Evolutionary conservation across 1,140 invertebrate genomes (phyloP), one percentile per base, ranked within the genome.

Genomic region (Alviniconcha marisindica): DNA sequence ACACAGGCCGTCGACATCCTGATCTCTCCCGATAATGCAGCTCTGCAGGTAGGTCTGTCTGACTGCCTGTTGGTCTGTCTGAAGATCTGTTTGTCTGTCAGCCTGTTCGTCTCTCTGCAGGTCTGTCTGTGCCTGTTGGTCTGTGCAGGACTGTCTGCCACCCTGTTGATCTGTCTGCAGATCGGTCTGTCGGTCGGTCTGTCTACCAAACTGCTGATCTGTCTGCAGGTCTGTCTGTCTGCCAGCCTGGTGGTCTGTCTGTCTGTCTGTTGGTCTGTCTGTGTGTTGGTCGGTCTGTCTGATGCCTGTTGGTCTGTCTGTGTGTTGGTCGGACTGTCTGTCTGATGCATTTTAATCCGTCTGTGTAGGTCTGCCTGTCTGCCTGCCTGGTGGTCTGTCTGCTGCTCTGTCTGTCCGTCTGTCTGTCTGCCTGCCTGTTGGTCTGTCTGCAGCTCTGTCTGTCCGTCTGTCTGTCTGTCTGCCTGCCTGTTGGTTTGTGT

Each of bases 21-120:
- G 78, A 90, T 96, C 81, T 95, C 95, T 83, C 92, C 95, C 63
- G 96, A 97, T 92, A 95, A 95, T 91, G 94, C 95, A 87, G 92
- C 95, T 44, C 93, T 97, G 84, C 96, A 97, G 94, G 96, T 96
- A 92, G 63, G 84, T 40, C n/a, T 71, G 24, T 7, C 63, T 38
- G 36, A 28, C 40, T 36, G 78, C 15, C n/a, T 38, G 36, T 40
- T n/a, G n/a, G n/a, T n/a, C n/a, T n/a, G n/a, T n/a, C n/a, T n/a
- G n/a, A n/a, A n/a, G n/a, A n/a, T n/a, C n/a, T n/a, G n/a, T n/a
- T n/a, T n/a, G n/a, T 69, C 54, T 28, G 36, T 28, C 42, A 48
- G n/a, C 21, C 0, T 21, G 28, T 21, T 10, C 15, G 0, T 12
- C 18, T 33, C 28, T 44, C 33, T 84, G 82, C 89, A 60, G 14